Percentiles rank a stretch among this genome's conserved stretches.
These are phyloP conservation scores for Antrozous pallidus DNA, from an alignment of 2,797 vertebrate genomes.

Conservation along the genomic window DNA sequence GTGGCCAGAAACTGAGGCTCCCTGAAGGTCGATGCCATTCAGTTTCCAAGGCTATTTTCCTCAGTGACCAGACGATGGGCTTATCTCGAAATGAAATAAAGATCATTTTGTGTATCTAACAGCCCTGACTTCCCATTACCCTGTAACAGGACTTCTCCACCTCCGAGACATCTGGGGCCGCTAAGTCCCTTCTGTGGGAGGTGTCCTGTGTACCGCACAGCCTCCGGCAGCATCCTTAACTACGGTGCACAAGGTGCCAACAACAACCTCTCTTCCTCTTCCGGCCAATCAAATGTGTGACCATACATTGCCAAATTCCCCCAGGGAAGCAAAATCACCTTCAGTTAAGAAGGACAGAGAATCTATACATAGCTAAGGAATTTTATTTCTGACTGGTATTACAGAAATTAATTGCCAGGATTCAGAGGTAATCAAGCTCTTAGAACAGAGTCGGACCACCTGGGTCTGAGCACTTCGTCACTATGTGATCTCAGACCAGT, in stretches of 20 bases:
- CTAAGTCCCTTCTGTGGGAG: neutral
- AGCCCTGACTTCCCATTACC: neutral
- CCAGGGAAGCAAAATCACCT: neutral
- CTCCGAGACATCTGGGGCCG: neutral
- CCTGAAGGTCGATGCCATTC: neutral
- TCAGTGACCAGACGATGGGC: neutral
- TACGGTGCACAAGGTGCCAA: neutral
- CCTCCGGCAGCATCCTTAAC: neutral
- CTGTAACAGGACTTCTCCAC: neutral
- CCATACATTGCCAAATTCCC: neutral
- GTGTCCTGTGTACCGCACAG: fast-evolving
- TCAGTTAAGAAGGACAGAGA: neutral
- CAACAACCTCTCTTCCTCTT: neutral
- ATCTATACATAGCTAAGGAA: neutral
- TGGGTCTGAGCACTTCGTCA: neutral
- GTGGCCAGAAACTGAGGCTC: neutral
- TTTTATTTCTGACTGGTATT: neutral
- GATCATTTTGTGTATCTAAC: neutral
- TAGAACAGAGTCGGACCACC: neutral
- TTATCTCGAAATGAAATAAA: neutral
- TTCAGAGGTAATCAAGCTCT: neutral
- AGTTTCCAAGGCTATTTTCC: neutral
- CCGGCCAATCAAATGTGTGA: neutral
- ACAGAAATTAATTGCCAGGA: neutral
- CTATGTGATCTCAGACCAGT: neutral